Conservation (phyloP, 2,797 vertebrate genomes). For the Thaleichthys pacificus region DNA sequence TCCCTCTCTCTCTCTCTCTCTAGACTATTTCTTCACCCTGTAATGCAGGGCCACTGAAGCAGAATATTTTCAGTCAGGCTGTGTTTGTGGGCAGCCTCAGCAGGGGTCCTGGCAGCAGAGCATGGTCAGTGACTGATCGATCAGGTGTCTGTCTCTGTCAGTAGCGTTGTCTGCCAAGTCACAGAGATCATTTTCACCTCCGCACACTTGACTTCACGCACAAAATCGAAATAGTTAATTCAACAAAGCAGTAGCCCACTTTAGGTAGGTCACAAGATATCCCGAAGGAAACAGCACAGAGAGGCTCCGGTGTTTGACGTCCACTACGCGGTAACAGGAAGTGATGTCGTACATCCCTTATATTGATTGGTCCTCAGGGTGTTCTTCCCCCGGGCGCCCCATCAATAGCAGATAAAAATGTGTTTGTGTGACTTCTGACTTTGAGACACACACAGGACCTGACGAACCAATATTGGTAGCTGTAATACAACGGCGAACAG, state of each 20-base stretch:
- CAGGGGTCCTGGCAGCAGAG: conserved; percentile 2
- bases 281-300: background rate
- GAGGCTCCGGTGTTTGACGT: background rate
- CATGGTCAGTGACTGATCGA: conserved; percentile 1
- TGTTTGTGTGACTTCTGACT: background rate
- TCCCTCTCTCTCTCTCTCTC: background rate
- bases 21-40: background rate
- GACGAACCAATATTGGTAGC: too few species aligned
- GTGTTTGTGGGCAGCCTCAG: conserved; percentile 43
- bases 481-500: too few species aligned
- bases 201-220: background rate
- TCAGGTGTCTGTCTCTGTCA: background rate
- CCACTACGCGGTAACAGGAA: background rate
- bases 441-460: too few species aligned
- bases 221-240: conserved; percentile 21
- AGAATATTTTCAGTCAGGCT: conserved; percentile 33
- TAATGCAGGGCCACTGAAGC: conserved; percentile 9
- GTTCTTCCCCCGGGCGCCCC: background rate
- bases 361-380: background rate
- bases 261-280: background rate
- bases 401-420: background rate
- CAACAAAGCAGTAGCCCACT: conserved; percentile 44
- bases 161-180: background rate
- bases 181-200: background rate
- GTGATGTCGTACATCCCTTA: background rate